Conservation (phyloP, 2,888 invertebrate species). For the Papilio protenor region DNA sequence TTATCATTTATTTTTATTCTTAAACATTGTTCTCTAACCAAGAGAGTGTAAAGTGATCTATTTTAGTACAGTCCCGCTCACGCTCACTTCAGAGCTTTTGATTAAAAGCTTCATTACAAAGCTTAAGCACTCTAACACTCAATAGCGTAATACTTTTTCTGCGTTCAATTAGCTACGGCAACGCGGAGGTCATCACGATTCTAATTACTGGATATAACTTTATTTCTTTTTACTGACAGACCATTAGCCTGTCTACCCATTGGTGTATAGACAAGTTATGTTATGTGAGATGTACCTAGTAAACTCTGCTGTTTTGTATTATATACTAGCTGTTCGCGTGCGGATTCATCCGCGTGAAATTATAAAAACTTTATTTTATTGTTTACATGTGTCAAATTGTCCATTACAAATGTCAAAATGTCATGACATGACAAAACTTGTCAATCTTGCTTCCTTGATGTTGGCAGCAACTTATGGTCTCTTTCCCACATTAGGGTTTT, state of each 20-base stretch:
- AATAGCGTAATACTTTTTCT: constrained; percentile 43
- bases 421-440: no score
- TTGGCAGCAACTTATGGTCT: no score
- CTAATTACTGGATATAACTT: constrained; percentile 46
- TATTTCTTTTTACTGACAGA: constrained; percentile 42
- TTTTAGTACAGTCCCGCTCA: not conserved
- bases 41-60: not conserved
- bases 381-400: no score
- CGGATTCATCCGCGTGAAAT: no score
- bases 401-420: no score
- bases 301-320: no score
- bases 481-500: no score
- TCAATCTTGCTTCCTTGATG: no score
- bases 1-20: not conserved
- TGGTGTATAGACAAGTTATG: not conserved
- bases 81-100: not conserved
- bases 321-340: no score
- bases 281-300: not conserved
- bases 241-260: constrained; percentile 3
- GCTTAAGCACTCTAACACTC: constrained; percentile 16
- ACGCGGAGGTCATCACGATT: constrained; percentile 49
- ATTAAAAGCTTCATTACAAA: constrained; percentile 17
- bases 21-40: not conserved
- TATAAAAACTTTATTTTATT: no score
- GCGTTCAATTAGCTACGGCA: constrained; percentile 44